Evolutionary conservation across 2,797 vertebrate species (phyloP).

Genomic region (Arremon aurantiirostris): DNA sequence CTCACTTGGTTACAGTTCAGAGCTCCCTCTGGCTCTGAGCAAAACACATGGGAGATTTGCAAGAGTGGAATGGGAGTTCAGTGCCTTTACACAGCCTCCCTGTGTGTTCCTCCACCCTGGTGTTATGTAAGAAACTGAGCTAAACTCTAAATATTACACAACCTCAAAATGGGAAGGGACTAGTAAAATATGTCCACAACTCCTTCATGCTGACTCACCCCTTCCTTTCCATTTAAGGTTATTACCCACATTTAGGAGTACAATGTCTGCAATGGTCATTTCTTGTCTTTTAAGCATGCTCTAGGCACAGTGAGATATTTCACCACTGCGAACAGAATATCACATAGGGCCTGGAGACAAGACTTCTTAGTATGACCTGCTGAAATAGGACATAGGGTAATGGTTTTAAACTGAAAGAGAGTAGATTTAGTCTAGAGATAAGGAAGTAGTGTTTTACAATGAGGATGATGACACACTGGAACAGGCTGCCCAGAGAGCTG

Average conservation of each 20-base stretch:
- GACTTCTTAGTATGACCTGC: not conserved
- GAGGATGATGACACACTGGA: not conserved
- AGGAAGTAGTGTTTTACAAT: not conserved
- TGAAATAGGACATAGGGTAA: not conserved
- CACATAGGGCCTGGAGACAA: not conserved
- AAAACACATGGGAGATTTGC: not conserved
- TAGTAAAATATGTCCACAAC: not conserved
- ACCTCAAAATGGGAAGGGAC: not conserved
- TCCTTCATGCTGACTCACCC: not conserved
- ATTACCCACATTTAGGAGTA: not conserved
- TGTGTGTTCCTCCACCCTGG: not conserved
- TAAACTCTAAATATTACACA: conserved; percentile 48
- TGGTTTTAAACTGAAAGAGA: not conserved
- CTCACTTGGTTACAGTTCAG: not conserved
- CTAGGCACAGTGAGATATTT: not conserved
- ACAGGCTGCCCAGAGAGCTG: not conserved
- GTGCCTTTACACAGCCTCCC: not conserved
- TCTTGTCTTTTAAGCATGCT: not conserved
- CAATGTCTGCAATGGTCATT: not conserved
- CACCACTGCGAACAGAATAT: not conserved
- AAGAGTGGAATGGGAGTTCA: not conserved
- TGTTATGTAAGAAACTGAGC: conserved; percentile 4
- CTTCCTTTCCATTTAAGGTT: not conserved
- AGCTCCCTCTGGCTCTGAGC: not conserved
- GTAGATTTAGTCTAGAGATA: not conserved